Evolutionary conservation across 2,888 invertebrate genomes (phyloP).

Genomic region (Smittia aterrima): DNA sequence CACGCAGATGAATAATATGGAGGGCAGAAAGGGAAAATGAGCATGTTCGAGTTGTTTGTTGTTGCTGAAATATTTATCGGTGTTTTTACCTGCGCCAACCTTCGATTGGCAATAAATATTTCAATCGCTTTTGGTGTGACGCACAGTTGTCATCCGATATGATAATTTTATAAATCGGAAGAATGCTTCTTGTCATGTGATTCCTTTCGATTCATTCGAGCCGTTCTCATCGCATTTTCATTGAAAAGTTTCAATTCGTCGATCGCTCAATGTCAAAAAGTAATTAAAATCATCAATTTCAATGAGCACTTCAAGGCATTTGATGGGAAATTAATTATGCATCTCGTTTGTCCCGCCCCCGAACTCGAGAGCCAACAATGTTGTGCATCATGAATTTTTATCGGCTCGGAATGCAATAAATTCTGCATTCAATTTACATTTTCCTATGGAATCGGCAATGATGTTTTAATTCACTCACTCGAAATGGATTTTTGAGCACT

Average conservation of each 20-base stretch:
- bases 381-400: slow-evolving; percentile 12
- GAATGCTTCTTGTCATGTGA: neutral
- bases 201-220: too few species aligned
- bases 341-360: neutral
- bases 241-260: neutral
- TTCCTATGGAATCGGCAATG: neutral
- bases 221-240: neutral
- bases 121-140: slow-evolving; percentile 20
- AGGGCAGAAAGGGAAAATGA: neutral
- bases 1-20: slow-evolving; percentile 30
- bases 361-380: neutral
- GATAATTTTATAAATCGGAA: neutral
- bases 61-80: neutral
- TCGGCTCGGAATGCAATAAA: neutral
- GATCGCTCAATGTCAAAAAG: neutral
- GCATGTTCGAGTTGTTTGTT: neutral
- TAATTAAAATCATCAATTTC: neutral
- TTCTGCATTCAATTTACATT: slow-evolving; percentile 8
- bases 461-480: neutral
- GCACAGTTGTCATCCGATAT: neutral
- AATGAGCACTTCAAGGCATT: slow-evolving; percentile 3
- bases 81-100: slow-evolving; percentile 9
- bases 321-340: slow-evolving; percentile 13
- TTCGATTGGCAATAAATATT: slow-evolving; percentile 23
- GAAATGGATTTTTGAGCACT: neutral